phyloP scores from a whole-genome alignment of 2,113 vertebrate genomes.

The Psephotus haematonotus region DNA sequence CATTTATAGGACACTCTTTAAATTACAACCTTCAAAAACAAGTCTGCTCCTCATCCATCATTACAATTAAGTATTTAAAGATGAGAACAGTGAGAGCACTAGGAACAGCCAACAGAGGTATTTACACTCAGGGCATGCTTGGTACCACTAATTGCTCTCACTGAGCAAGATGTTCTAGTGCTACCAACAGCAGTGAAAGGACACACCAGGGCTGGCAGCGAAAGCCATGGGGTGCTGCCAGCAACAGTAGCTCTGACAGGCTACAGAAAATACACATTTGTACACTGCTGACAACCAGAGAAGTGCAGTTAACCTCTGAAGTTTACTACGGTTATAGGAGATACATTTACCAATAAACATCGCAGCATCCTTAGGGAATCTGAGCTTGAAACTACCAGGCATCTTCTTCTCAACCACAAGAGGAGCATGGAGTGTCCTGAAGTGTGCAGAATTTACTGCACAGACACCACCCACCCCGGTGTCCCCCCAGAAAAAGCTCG shows the following conservation, averaged over 20 bases:
- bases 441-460: background rate
- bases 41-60: background rate
- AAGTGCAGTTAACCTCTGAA: background rate
- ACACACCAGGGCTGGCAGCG: rapidly evolving
- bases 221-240: background rate
- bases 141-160: background rate
- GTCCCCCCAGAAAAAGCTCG: rapidly evolving
- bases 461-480: too few relatives aligned
- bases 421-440: too few relatives aligned
- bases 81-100: background rate
- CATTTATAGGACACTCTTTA: background rate
- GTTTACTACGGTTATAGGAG: background rate
- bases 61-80: background rate
- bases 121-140: background rate
- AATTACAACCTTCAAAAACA: background rate
- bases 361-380: background rate
- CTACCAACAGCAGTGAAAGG: background rate
- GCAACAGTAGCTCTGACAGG: background rate
- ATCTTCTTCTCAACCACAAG: background rate
- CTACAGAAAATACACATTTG: background rate
- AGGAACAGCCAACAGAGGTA: background rate
- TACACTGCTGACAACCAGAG: background rate
- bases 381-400: background rate
- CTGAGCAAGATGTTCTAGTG: background rate
- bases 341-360: background rate